These are phyloP conservation scores for Oceanodroma leucorhoa DNA, from an alignment of 2,797 vertebrate genomes.

Conservation along the genomic window DNA sequence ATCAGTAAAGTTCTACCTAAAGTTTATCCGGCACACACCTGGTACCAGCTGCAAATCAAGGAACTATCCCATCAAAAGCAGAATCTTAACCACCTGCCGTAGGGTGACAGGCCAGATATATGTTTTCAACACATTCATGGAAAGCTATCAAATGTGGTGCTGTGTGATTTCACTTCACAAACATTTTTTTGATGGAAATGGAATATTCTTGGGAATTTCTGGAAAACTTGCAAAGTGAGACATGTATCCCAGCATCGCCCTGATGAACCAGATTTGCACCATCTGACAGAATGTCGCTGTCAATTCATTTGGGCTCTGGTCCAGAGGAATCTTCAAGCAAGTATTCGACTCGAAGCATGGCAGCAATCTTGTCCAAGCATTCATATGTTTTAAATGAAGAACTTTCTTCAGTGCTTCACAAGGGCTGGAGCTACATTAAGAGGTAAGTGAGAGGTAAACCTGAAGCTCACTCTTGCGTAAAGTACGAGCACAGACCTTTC, in stretches of 20 bases:
- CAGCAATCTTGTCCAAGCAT: neutral
- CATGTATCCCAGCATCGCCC: neutral
- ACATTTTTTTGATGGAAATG: neutral
- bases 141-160: neutral
- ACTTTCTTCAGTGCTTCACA: neutral
- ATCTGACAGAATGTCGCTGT: neutral
- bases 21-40: neutral
- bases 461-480: neutral
- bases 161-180: neutral
- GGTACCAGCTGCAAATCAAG: neutral
- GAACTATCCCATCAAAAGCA: neutral
- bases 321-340: conserved; percentile 1
- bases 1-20: neutral
- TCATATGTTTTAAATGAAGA: conserved; percentile 10
- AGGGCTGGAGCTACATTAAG: neutral
- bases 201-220: neutral
- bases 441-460: neutral
- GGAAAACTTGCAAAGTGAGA: neutral
- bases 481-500: neutral
- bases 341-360: neutral
- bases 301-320: neutral
- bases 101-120: neutral
- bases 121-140: neutral
- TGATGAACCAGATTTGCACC: neutral
- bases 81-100: neutral